phyloP scores from a whole-genome alignment of 64 coral and sea anemone genomes.

The Astreopora myriophthalma region DNA sequence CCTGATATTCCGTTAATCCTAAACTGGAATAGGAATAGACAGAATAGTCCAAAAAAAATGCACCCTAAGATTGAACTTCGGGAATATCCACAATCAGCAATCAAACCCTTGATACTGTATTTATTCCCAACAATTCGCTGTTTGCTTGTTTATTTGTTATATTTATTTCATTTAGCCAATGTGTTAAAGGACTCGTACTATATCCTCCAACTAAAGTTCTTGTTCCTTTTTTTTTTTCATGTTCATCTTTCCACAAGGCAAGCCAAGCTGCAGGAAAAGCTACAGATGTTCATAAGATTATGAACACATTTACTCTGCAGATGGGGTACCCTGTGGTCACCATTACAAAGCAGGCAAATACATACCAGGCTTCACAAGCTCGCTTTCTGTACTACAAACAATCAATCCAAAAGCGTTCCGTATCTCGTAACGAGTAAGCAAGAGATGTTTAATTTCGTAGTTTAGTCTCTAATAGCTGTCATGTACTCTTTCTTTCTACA shows the following conservation, averaged over 20 bases:
- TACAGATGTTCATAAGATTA: background rate
- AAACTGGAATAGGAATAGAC: no score
- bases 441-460: background rate
- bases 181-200: no score
- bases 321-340: conserved; percentile 61
- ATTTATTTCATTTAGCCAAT: background rate
- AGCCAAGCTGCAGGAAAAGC: background rate
- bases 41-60: no score
- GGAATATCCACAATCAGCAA: no score
- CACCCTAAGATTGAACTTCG: no score
- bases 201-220: no score
- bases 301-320: conserved; percentile 40
- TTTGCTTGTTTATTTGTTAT: background rate
- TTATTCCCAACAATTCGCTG: background rate
- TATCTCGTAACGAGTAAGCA: conserved; percentile 19
- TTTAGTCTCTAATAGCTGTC: no score
- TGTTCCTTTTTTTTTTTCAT: background rate
- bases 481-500: no score
- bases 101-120: background rate
- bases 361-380: conserved; percentile 25
- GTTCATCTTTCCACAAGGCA: background rate
- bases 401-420: background rate
- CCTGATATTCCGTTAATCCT: no score
- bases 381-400: conserved; percentile 56
- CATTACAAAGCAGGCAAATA: conserved; percentile 16